phyloP scores from a whole-genome alignment of 2,113 vertebrate genomes.

The Macrotis lagotis region DNA sequence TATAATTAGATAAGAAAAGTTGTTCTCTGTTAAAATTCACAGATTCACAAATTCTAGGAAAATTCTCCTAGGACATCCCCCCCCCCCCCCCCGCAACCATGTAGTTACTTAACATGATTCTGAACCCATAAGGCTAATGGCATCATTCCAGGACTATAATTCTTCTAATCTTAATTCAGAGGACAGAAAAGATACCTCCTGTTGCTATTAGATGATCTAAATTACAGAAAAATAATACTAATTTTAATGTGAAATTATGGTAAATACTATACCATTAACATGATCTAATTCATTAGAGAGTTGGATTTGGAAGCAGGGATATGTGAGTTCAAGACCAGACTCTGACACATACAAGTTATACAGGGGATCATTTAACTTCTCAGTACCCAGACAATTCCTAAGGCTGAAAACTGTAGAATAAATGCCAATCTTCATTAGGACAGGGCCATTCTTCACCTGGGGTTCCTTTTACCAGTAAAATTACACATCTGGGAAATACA shows the following conservation, averaged over 20 bases:
- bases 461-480: not conserved
- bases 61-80: not conserved
- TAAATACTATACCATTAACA: not conserved
- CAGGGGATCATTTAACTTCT: not conserved
- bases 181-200: not conserved
- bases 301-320: not conserved
- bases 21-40: conserved; percentile 5
- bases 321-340: not conserved
- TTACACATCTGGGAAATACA: not conserved
- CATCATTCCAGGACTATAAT: not conserved
- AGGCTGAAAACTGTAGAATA: not conserved
- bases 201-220: not conserved
- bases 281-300: not conserved
- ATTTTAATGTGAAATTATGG: not conserved
- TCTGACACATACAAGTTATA: not conserved
- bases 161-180: not conserved
- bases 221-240: not conserved
- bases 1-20: conserved; percentile 2
- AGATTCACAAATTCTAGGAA: not conserved
- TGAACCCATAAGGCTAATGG: not conserved
- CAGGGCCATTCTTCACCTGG: not conserved
- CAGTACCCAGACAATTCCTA: not conserved
- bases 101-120: not conserved
- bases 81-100: not conserved
- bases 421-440: not conserved